Evolutionary conservation across 2,797 vertebrate species (phyloP).

Genomic region (Gobio occitaniae): DNA sequence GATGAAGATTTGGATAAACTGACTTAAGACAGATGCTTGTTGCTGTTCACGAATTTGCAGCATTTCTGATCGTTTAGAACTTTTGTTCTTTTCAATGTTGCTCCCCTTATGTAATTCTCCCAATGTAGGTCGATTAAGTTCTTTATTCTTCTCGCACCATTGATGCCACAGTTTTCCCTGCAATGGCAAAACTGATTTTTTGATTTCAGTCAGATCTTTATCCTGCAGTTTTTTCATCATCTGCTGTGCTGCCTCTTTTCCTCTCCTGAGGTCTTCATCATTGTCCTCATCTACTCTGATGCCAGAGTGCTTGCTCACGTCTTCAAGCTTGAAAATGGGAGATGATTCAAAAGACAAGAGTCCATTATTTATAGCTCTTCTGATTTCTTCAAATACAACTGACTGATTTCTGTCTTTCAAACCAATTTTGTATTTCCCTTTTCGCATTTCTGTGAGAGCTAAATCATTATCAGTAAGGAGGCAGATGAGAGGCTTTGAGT

Average conservation of each 20-base stretch:
- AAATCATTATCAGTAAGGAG: constrained; percentile 68
- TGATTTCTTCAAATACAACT: constrained; percentile 67
- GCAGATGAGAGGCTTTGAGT: constrained; percentile 52
- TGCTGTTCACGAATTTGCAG: neutral
- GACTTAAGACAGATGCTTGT: neutral
- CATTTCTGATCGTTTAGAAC: constrained; percentile 8
- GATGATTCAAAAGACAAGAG: constrained; percentile 48
- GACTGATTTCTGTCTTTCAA: constrained; percentile 73
- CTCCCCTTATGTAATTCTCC: constrained; percentile 40
- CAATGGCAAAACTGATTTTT: neutral
- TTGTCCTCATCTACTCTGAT: constrained; percentile 74
- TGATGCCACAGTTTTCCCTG: constrained; percentile 24
- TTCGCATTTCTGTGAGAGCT: rapidly evolving
- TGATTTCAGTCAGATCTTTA: constrained; percentile 2
- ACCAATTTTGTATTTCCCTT: constrained; percentile 67
- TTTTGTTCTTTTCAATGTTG: neutral
- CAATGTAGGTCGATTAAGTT: constrained; percentile 68
- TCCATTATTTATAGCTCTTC: constrained; percentile 38
- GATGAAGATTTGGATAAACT: neutral
- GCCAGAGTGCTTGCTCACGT: constrained; percentile 44
- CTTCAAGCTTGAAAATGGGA: constrained; percentile 62
- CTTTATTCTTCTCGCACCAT: constrained; percentile 68
- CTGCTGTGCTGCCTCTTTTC: constrained; percentile 65
- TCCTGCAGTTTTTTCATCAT: constrained; percentile 38
- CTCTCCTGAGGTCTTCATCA: constrained; percentile 54